phyloP scores from a whole-genome alignment of 2,888 invertebrate species.

The Cheiracanthium punctorium region DNA sequence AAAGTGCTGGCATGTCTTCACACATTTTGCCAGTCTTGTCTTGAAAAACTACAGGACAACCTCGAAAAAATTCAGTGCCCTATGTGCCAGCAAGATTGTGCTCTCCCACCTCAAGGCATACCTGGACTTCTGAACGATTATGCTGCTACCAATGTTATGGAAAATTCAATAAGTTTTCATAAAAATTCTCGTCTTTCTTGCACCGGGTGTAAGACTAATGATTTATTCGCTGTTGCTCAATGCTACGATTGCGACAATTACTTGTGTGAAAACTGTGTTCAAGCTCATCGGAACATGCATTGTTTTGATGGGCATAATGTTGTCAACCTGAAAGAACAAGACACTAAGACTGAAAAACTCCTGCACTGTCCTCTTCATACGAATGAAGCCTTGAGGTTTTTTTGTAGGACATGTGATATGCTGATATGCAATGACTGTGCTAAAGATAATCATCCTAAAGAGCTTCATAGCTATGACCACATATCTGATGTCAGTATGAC shows the following conservation, averaged over 20 bases:
- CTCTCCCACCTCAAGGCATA: slow-evolving; percentile 79
- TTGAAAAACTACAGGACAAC: slow-evolving; percentile 84
- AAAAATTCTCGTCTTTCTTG: slow-evolving; percentile 80
- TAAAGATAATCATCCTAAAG: slow-evolving; percentile 86
- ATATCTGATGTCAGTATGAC: slow-evolving; percentile 88
- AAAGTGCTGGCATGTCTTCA: slow-evolving; percentile 79
- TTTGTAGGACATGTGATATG: slow-evolving; percentile 93
- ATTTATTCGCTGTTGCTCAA: slow-evolving; percentile 94
- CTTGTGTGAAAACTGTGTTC: slow-evolving; percentile 92
- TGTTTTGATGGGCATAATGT: slow-evolving; percentile 98
- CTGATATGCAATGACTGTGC: slow-evolving; percentile 98
- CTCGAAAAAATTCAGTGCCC: slow-evolving; percentile 87
- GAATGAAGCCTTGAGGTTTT: slow-evolving; percentile 92
- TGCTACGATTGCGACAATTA: slow-evolving; percentile 97
- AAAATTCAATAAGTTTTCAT: slow-evolving; percentile 73
- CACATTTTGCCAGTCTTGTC: slow-evolving; percentile 88
- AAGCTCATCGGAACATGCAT: slow-evolving; percentile 99
- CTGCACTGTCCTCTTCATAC: slow-evolving; percentile 92
- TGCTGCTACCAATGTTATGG: slow-evolving; percentile 78
- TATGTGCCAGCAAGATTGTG: slow-evolving; percentile 78
- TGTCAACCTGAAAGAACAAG: slow-evolving; percentile 77
- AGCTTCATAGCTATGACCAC: slow-evolving; percentile 90
- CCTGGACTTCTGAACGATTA: slow-evolving; percentile 83
- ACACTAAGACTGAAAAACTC: slow-evolving; percentile 74
- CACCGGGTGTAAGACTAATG: slow-evolving; percentile 97